Conservation (phyloP, 2,113 vertebrate species). For the Pteronura brasiliensis region DNA sequence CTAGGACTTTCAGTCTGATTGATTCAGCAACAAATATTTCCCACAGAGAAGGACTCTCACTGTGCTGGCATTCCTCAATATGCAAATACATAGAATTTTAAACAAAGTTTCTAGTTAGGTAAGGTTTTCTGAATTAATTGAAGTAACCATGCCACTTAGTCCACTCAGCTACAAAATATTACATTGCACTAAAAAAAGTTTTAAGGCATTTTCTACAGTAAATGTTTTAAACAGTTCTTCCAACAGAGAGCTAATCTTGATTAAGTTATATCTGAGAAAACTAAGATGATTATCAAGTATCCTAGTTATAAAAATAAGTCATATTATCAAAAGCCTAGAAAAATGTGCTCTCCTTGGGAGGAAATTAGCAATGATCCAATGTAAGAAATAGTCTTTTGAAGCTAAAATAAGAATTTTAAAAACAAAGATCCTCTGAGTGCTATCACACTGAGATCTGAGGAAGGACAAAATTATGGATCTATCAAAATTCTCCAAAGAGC, state of each 20-base stretch:
- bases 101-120: background rate
- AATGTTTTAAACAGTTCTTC: conserved; percentile 39
- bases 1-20: background rate
- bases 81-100: background rate
- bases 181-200: conserved; percentile 16
- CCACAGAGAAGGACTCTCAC: background rate
- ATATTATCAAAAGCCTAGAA: conserved; percentile 6
- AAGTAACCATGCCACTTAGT: background rate
- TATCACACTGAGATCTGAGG: background rate
- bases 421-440: conserved; percentile 19
- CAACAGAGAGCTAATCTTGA: conserved; percentile 39
- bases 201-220: conserved; percentile 27
- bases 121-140: background rate
- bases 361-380: background rate
- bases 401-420: conserved; percentile 37
- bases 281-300: background rate
- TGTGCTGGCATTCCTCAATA: background rate
- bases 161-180: conserved; percentile 39
- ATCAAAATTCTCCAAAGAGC: background rate
- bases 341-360: background rate
- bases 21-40: background rate
- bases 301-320: conserved; percentile 42
- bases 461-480: conserved; percentile 3
- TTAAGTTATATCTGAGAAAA: conserved; percentile 3
- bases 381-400: conserved; percentile 27